Evolutionary conservation across 2,888 invertebrate genomes (phyloP).

Genomic region (Rhogogaster chlorosoma): DNA sequence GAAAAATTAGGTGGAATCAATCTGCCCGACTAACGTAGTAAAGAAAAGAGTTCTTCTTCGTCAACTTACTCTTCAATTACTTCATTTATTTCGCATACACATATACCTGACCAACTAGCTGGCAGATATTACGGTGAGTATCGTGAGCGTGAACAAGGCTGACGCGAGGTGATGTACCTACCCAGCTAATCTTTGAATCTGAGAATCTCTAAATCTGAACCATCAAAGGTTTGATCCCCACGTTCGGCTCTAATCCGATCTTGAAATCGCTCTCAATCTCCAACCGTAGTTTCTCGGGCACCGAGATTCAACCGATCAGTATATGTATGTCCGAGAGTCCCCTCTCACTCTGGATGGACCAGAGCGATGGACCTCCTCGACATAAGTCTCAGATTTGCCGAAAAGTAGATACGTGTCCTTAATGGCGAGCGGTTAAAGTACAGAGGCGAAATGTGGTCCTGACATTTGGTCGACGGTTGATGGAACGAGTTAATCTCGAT

Average conservation of each 20-base stretch:
- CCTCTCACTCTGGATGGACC: neutral
- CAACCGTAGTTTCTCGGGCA: neutral
- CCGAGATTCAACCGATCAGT: neutral
- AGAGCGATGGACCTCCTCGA: neutral
- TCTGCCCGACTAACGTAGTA: neutral
- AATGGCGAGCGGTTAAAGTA: neutral
- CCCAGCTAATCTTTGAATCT: conserved; percentile 17
- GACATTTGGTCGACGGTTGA: neutral
- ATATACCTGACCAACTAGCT: neutral
- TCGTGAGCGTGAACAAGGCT: neutral
- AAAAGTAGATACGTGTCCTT: neutral
- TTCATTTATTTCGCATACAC: neutral
- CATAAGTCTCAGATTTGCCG: neutral
- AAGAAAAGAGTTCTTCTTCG: neutral
- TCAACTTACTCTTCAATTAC: neutral
- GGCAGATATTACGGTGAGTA: neutral
- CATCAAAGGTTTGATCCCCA: conserved; percentile 7
- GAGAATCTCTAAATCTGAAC: neutral
- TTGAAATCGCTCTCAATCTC: conserved; percentile 8
- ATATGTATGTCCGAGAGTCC: neutral
- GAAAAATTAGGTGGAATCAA: neutral
- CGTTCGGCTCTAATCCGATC: conserved; percentile 10
- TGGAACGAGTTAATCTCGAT: conserved; percentile 43
- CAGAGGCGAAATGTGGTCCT: neutral
- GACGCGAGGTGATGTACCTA: conserved; percentile 13